Evolutionary conservation across 2,888 invertebrate species (phyloP).

Genomic region (Xanthostigma xanthostigma): DNA sequence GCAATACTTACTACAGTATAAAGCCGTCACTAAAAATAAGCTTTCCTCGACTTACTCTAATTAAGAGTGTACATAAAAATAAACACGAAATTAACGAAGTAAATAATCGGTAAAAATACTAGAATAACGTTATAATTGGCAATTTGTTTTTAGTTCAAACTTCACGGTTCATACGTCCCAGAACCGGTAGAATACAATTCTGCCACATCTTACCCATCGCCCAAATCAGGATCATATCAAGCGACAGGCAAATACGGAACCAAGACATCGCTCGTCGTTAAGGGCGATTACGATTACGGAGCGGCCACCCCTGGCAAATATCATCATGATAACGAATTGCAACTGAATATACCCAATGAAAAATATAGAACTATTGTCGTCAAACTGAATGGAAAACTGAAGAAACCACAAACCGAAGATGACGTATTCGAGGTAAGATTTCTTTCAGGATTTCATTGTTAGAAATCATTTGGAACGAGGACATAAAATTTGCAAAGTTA

Average conservation of each 20-base stretch:
- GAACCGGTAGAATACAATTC: slow-evolving; percentile 22
- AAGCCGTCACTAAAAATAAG: too few species aligned
- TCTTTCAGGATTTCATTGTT: not conserved
- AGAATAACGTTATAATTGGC: too few species aligned
- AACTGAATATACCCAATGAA: slow-evolving; percentile 38
- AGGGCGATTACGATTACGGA: slow-evolving; percentile 28
- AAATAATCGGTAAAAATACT: too few species aligned
- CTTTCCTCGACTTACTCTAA: too few species aligned
- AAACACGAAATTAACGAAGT: too few species aligned
- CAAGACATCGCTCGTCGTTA: slow-evolving; percentile 25
- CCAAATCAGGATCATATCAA: slow-evolving; percentile 19
- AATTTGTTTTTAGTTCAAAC: slow-evolving; percentile 14
- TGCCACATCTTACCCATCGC: slow-evolving; percentile 13
- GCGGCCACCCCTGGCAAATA: slow-evolving; percentile 27
- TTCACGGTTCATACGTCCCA: slow-evolving; percentile 25
- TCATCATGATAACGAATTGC: slow-evolving; percentile 31
- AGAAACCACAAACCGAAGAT: slow-evolving; percentile 16
- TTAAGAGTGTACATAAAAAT: too few species aligned
- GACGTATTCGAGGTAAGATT: slow-evolving; percentile 3
- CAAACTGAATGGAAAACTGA: slow-evolving; percentile 24
- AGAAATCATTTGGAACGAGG: too few species aligned
- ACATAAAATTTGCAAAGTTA: too few species aligned
- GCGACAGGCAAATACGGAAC: slow-evolving; percentile 33
- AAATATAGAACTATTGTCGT: slow-evolving; percentile 40
- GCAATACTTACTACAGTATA: too few species aligned